Base-by-base conservation (phyloP, 2,797 vertebrate genomes). In the Mus minutoides region DNA sequence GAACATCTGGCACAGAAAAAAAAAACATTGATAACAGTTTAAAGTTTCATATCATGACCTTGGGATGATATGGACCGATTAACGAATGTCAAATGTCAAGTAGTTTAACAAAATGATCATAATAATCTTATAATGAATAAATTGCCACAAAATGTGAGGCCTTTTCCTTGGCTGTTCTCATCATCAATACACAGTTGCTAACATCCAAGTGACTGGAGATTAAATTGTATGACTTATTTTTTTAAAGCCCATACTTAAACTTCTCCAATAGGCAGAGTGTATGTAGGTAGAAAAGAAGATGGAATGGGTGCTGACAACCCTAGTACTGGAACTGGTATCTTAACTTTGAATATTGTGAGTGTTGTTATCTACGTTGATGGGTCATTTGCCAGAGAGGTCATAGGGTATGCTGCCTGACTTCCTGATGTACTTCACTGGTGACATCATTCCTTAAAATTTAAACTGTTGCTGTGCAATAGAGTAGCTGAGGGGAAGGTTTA, bases 41-140 rank as follows among this genome's bases (percentile, higher is more conserved):
- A 86, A 89, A 88, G 58, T 34, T 79, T 43, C 87, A n/a, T 16
- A n/a, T 40, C 4, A 11, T 49, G 22, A 82, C 37, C 49, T 76
- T 69, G 78, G n/a, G 62, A 75, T 58, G 46, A n/a, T 54, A 79
- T 56, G 49, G 46, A 92, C 52, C 49, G 11, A 82, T 77, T 73
- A 73, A 19, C 43, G n/a, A 96, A 62, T 71, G 49, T 29, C 10
- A 92, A 92, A 80, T 92, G 43, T n/a, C 19, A 92, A 91, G 71
- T 92, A 85, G 87, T 17, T 90, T 37, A 86, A 80, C 34, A 77
- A 78, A 92, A 67, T 80, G 84, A 85, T 16, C 13, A 49, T 49
- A 78, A 4, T 58, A 64, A 34, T 22, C 52, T 88, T n/a, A 84
- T 54, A 49, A 17, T 87, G 49, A 76, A 58, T 49, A 54, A 62